A percentile compares a stretch with the other conserved stretches of the same genome.
Conservation (phyloP, 2,797 vertebrate species). For the Rhynchotus rufescens region DNA sequence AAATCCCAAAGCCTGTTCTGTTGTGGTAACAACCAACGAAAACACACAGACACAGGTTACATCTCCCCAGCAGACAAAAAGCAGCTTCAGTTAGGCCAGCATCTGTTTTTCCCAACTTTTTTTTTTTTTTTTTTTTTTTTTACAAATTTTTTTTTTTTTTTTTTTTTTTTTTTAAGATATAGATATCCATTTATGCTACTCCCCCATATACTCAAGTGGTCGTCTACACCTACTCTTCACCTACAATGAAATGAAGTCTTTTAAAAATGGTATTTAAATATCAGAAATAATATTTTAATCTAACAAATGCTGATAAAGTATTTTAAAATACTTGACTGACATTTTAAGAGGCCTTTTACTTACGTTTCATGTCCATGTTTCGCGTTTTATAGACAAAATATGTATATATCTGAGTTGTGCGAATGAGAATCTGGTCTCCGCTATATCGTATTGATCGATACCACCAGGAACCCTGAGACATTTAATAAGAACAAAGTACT, state of each 20-base stretch:
- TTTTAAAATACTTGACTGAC: not conserved
- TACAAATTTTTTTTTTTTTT: too few relatives aligned
- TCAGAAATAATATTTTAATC: not conserved
- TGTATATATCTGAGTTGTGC: conserved; percentile 98
- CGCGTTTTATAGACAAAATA: conserved; percentile 99
- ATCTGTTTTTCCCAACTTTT: not conserved
- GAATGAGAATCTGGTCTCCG: conserved; percentile 98
- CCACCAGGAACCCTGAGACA: conserved; percentile 97
- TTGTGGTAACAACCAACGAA: not conserved
- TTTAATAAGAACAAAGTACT: not conserved
- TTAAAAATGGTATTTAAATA: not conserved
- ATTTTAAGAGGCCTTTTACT: conserved; percentile 74
- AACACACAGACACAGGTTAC: not conserved
- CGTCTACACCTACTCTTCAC: not conserved
- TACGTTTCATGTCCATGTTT: conserved; percentile 99
- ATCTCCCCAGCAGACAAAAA: not conserved
- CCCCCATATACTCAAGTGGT: not conserved
- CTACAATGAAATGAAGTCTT: not conserved
- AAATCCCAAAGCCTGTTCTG: not conserved
- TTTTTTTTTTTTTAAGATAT: too few relatives aligned
- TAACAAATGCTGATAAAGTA: not conserved
- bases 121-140: too few relatives aligned
- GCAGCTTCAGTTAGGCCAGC: not conserved
- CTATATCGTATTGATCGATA: conserved; percentile 98
- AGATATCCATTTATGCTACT: not conserved